A percentile compares a stretch with the other conserved stretches of the same genome.
Evolutionary conservation across 2,113 vertebrate genomes (phyloP).

Genomic region (Cololabis saira): DNA sequence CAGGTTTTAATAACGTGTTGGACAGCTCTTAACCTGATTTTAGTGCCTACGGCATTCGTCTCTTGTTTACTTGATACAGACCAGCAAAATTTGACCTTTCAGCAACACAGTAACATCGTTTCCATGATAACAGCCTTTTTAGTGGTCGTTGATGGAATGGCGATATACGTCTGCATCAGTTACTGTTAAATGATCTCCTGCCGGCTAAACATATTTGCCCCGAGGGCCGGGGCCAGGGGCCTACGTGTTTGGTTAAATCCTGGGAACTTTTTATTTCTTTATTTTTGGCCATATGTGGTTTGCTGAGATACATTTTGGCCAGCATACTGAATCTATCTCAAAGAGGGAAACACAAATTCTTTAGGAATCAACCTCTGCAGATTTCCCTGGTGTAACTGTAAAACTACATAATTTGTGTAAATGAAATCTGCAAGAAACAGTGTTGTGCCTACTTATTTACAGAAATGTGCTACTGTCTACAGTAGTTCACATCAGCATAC

Average conservation of each 20-base stretch:
- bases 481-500: conserved; percentile 24
- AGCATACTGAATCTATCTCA: conserved; percentile 9
- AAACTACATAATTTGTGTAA: conserved; percentile 16
- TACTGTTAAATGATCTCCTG: too few species aligned
- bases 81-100: too few species aligned
- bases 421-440: conserved; percentile 10
- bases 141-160: too few species aligned
- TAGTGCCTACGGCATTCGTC: too few species aligned
- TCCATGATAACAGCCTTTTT: too few species aligned
- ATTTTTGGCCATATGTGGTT: background rate
- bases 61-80: too few species aligned
- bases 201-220: too few species aligned
- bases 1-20: too few species aligned
- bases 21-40: too few species aligned
- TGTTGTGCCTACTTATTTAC: background rate
- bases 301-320: conserved; percentile 15
- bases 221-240: too few species aligned
- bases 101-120: too few species aligned
- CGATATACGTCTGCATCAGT: too few species aligned
- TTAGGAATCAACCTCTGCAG: conserved; percentile 12
- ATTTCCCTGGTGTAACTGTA: conserved; percentile 7
- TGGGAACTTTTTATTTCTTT: background rate
- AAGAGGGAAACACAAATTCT: conserved; percentile 6
- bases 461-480: conserved; percentile 16
- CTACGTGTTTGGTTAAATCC: background rate